Evolutionary conservation across 2,113 vertebrate genomes (phyloP), one percentile per base, ranked within the genome.

Genomic region (Isurus oxyrinchus): DNA sequence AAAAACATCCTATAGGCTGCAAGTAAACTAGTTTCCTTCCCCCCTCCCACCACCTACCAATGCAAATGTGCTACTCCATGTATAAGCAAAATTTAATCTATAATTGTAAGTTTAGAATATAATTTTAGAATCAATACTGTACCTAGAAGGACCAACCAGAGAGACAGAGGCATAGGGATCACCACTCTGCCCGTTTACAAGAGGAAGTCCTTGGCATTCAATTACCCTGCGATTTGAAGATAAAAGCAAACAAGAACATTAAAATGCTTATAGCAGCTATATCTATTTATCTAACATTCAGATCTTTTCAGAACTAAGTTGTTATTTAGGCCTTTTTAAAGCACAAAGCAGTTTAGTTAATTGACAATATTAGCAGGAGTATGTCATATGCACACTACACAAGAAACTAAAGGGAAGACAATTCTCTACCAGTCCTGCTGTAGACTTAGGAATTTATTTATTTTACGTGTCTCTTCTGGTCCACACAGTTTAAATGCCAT

Each of bases 151-250:
- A 81, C 99, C 99, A 69, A 99, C 98, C 4, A 99, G 98, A 96
- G 99, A 99, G 96, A 99, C 98, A 19, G 98, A 99, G 96, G 99
- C 99, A 7, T 99, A 99, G 16, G 99, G 98, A 97, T 99, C 99
- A 97, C 99, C 99, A 96, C 99, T 99, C 97, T 99, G 99, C 90
- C 99, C 99, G 0, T 98, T 99, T 97, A 99, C 98, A 96, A 99
- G 98, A 96, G 99, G 99, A 97, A 99, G 98, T 2, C 99, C 99
- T 96, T 99, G 99, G 97, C 99, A 99, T 96, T 99, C 99, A 93
- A 99, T 99, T 98, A 99, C 99, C 96, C 99, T 99, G 88, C 13
- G 67, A 97, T 96, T 72, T 94, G 97, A 96, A 98, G 94, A 40
- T 86, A 96, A 95, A 97, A 69, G 55, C 2, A 87, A 84, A 44